Conservation (phyloP, 2,113 vertebrate species). For the Hystrix cristata region DNA sequence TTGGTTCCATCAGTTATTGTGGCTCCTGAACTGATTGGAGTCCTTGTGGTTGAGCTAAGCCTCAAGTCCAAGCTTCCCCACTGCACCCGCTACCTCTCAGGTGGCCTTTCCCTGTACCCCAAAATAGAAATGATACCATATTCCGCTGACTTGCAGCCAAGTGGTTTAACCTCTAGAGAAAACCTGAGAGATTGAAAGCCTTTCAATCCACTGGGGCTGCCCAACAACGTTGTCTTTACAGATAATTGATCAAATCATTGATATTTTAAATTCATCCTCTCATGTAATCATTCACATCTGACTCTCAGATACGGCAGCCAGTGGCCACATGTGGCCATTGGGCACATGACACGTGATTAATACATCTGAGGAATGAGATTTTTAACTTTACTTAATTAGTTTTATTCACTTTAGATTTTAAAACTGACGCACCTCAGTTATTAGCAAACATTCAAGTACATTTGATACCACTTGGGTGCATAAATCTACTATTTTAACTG, state of each 20-base stretch:
- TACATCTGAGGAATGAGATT: neutral
- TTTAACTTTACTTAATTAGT: constrained; percentile 47
- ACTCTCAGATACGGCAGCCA: neutral
- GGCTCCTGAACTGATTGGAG: neutral
- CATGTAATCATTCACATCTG: neutral
- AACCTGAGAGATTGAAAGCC: neutral
- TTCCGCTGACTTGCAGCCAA: neutral
- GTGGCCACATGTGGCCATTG: neutral
- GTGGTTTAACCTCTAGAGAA: neutral
- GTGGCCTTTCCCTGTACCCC: neutral
- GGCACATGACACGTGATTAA: neutral
- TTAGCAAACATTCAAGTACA: neutral
- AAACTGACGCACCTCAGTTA: neutral
- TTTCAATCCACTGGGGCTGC: neutral
- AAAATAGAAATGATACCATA: neutral
- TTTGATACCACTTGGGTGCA: neutral
- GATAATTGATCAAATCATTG: neutral
- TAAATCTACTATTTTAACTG: neutral
- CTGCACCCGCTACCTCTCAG: neutral
- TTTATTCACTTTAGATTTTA: constrained; percentile 31
- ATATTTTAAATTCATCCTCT: neutral
- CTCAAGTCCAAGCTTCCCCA: neutral
- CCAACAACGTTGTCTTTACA: neutral
- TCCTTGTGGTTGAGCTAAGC: neutral
- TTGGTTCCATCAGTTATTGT: neutral